Evolutionary conservation across 2,113 vertebrate species (phyloP).

Genomic region (Cacatua alba): DNA sequence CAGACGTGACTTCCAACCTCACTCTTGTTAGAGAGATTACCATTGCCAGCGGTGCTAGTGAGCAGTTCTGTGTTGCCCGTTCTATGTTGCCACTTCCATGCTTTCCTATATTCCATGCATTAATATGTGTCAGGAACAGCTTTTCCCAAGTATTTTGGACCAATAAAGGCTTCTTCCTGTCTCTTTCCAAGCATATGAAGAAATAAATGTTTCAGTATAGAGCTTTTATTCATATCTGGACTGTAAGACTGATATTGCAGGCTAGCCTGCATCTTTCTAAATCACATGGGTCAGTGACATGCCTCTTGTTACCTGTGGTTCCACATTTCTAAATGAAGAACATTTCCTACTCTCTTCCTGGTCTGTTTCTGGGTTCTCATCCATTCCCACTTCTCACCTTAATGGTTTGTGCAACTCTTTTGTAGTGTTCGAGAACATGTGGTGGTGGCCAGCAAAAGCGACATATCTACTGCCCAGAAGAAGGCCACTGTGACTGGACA

Average conservation of each 20-base stretch:
- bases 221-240: background rate
- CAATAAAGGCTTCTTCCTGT: background rate
- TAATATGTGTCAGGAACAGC: background rate
- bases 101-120: background rate
- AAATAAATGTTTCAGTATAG: background rate
- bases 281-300: background rate
- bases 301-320: background rate
- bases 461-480: conserved; percentile 38
- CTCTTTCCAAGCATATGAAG: background rate
- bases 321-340: background rate
- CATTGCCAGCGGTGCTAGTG: background rate
- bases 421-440: conserved; percentile 72
- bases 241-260: background rate
- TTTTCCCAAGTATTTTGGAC: background rate
- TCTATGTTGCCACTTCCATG: background rate
- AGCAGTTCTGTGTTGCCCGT: background rate
- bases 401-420: background rate
- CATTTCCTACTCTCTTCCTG: background rate
- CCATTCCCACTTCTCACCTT: background rate
- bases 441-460: conserved; percentile 62
- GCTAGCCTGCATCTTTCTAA: background rate
- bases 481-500: conserved; percentile 57
- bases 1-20: background rate
- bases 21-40: background rate
- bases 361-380: background rate